Evolutionary conservation across 2,888 invertebrate genomes (phyloP).

Genomic region (Teleogryllus oceanicus): DNA sequence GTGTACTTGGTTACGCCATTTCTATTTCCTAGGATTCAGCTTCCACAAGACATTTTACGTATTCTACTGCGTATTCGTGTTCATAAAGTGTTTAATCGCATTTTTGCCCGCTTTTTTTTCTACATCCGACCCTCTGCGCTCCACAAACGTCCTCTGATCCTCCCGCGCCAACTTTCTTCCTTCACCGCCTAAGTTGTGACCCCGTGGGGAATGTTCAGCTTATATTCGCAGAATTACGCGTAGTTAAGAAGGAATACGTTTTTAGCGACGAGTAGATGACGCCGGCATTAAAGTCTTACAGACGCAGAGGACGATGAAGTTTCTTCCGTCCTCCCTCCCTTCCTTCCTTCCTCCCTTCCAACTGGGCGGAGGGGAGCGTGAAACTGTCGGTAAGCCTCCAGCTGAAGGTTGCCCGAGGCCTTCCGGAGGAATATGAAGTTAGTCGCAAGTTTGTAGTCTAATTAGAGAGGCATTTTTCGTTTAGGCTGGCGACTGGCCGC

Average conservation of each 20-base stretch:
- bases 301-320: constrained; percentile 1
- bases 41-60: no score
- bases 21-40: no score
- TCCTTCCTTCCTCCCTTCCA: not conserved
- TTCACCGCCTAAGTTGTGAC: not conserved
- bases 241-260: constrained; percentile 9
- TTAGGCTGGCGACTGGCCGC: not conserved
- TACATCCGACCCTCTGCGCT: no score
- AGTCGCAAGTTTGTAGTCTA: not conserved
- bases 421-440: not conserved
- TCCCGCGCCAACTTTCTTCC: not conserved
- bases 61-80: no score
- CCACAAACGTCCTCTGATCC: constrained; percentile 1
- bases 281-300: constrained; percentile 7
- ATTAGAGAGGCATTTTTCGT: not conserved
- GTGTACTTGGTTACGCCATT: no score
- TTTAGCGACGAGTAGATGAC: constrained; percentile 6
- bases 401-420: not conserved
- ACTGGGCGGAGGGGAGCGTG: not conserved
- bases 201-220: not conserved
- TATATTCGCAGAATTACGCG: constrained; percentile 18
- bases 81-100: no score
- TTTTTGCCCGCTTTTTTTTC: no score
- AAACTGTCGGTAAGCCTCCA: not conserved
- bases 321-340: not conserved